A percentile compares a stretch with the other conserved stretches of the same genome.
These are phyloP conservation scores for Blomia tropicalis DNA, from an alignment of 2,888 invertebrate genomes.

Conservation along the genomic window DNA sequence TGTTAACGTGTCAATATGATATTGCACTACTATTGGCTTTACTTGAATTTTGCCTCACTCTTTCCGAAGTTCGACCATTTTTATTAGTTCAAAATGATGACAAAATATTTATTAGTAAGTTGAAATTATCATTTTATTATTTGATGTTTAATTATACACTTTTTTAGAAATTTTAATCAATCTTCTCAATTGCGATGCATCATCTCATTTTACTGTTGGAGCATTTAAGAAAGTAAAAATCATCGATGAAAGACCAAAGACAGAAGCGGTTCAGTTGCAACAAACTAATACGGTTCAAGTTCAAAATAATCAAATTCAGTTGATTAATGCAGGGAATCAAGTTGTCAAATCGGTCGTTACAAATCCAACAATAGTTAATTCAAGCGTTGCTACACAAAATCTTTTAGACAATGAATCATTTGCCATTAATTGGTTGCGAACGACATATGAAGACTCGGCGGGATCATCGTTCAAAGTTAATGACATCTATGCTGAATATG, in stretches of 20 bases:
- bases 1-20: slow-evolving; percentile 27
- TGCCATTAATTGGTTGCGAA: slow-evolving; percentile 24
- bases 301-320: background rate
- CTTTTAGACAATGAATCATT: slow-evolving; percentile 24
- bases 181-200: slow-evolving; percentile 25
- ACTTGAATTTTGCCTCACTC: slow-evolving; percentile 24
- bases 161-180: slow-evolving; percentile 23
- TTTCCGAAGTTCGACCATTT: slow-evolving; percentile 23
- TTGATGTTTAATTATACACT: background rate
- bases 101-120: slow-evolving; percentile 26
- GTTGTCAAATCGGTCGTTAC: background rate
- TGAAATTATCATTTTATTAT: background rate
- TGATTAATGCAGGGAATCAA: background rate
- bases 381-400: background rate
- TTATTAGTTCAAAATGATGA: slow-evolving; percentile 23
- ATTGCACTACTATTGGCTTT: slow-evolving; percentile 23
- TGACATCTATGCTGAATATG: slow-evolving; percentile 25
- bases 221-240: slow-evolving; percentile 22
- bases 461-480: slow-evolving; percentile 12
- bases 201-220: slow-evolving; percentile 21
- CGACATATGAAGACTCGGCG: slow-evolving; percentile 15
- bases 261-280: background rate
- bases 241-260: slow-evolving; percentile 19
- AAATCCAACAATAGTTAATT: background rate
- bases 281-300: background rate